Evolutionary conservation across 2,797 vertebrate species (phyloP).

Genomic region (Melanotaenia maccullochi): DNA sequence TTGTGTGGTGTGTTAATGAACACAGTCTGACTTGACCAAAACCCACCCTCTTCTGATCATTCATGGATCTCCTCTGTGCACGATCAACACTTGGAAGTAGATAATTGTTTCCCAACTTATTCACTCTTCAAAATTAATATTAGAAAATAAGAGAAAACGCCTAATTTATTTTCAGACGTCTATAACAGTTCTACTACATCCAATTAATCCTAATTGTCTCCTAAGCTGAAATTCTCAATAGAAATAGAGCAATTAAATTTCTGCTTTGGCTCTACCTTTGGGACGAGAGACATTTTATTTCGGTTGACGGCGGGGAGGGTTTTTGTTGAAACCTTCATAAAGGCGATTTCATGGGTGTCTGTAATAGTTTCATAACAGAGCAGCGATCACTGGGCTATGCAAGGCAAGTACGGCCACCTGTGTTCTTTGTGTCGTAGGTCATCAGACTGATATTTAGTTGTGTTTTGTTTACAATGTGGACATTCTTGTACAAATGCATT

Average conservation of each 20-base stretch:
- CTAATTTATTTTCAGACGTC: slow-evolving; percentile 77
- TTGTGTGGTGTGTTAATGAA: not conserved
- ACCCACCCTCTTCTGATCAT: slow-evolving; percentile 20
- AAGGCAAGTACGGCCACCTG: slow-evolving; percentile 73
- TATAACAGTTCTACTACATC: slow-evolving; percentile 77
- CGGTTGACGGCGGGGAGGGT: slow-evolving; percentile 61
- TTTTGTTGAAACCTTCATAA: slow-evolving; percentile 68
- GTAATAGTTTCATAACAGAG: slow-evolving; percentile 70
- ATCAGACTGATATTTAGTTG: slow-evolving; percentile 61
- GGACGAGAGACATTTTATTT: slow-evolving; percentile 76
- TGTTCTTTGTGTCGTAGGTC: slow-evolving; percentile 60
- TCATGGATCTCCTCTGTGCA: slow-evolving; percentile 30
- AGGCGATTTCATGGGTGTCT: slow-evolving; percentile 69
- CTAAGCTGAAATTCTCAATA: slow-evolving; percentile 81
- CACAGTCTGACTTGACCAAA: slow-evolving; percentile 16
- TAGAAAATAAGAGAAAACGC: slow-evolving; percentile 71
- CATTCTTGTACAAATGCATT: slow-evolving; percentile 66
- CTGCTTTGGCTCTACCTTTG: slow-evolving; percentile 76
- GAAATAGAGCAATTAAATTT: slow-evolving; percentile 84
- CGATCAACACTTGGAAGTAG: slow-evolving; percentile 43
- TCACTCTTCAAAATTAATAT: slow-evolving; percentile 59
- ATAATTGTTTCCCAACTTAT: slow-evolving; percentile 61
- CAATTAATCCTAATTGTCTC: slow-evolving; percentile 84
- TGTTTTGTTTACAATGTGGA: slow-evolving; percentile 70
- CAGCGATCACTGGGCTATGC: slow-evolving; percentile 80